Base-by-base conservation (phyloP, 2,888 invertebrate species). In the Panzeria rudis region DNA sequence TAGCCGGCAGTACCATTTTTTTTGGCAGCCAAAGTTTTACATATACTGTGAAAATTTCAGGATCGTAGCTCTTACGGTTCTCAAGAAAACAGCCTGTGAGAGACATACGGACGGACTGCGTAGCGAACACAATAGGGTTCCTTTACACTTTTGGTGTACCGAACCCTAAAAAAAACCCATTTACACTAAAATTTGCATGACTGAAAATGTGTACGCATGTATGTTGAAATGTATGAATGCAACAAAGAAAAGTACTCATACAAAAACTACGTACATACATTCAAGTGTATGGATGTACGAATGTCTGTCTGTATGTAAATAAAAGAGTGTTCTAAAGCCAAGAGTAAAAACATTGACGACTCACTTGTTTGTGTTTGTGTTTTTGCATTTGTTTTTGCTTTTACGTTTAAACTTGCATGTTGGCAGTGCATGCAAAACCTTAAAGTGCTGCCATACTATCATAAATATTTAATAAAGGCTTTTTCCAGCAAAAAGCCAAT, bases 301-400 rank as follows among this genome's bases (percentile, higher is more conserved):
- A 38, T 11, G 38, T 38, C 3, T 11, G 38, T 38, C 3, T 11
- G 11, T 38, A 69, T 35, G 38, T 29, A 3, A 47, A 47, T 11
- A 23, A 38, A 54, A 47, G 41, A 38, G 17, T 52, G 17, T 32
- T 17, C 1, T 6, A 62, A 72, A 52, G 62, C 20, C 29, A 72
- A 80, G 47, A 73, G 72, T 66, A 73, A 80, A 73, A 80, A 23
- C 80, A 80, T 73, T 80, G 62, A 61, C 29, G 62, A 61, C 29
- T 69, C 35, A 79, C 47, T 66, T 77, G 59, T 56, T 64, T 50
- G 32, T 54, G 15, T 47, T 64, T 73, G 29, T 29, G 29, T 29
- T 29, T 29, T 29, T 29, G 38, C 47, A 59, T 50, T 61, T 62
- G 38, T 44, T 50, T 62, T 62, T 75, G 52, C n/a, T 35, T 62